Evolutionary conservation across 2,113 vertebrate species (phyloP), one percentile per base, ranked within the genome.

Genomic region (Actenoides hombroni): DNA sequence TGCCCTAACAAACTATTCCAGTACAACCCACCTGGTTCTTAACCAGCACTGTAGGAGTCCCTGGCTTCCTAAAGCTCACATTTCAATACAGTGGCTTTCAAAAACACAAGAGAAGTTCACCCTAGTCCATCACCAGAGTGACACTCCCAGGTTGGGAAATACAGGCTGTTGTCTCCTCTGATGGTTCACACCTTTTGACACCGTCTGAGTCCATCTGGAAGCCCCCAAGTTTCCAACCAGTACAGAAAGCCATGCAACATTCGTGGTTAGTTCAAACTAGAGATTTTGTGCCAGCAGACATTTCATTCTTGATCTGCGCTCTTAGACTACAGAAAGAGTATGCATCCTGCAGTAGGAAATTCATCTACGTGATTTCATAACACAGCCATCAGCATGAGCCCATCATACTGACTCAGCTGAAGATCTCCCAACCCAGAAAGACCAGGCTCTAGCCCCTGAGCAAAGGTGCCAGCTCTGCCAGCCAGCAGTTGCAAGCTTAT

Each of bases 211-310:
- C 86, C 54, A 23, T 18, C 29, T 51, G 35, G 59, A 86, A 75
- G 16, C 18, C 12, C 18, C 51, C 54, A n/a, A 70, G 4, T 37
- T 35, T 68, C 70, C 46, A 63, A 5, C 25, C 11, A 21, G 18
- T 28, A 46, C 35, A 84, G 31, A 48, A 74, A 87, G 33, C 39
- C 0, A 0, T 6, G 11, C 29, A 53, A 25, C 0, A 0, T 11
- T 77, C 1, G 0, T 1, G 6, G 16, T 6, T 31, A 80, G 28
- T 29, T 87, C 82, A n/a, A 35, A 42, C 5, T 2, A 31, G 48
- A 65, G 39, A 42, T 73, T 53, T 71, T 29, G 16, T 6, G 23
- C 42, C 16, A 39, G 35, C 10, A 42, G 29, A 13, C 6, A 15
- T 18, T 48, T 61, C 54, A 17, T 39, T 49, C 63, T 37, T 42